phyloP scores from a whole-genome alignment of 2,113 vertebrate species.

The Microtus oregoni region DNA sequence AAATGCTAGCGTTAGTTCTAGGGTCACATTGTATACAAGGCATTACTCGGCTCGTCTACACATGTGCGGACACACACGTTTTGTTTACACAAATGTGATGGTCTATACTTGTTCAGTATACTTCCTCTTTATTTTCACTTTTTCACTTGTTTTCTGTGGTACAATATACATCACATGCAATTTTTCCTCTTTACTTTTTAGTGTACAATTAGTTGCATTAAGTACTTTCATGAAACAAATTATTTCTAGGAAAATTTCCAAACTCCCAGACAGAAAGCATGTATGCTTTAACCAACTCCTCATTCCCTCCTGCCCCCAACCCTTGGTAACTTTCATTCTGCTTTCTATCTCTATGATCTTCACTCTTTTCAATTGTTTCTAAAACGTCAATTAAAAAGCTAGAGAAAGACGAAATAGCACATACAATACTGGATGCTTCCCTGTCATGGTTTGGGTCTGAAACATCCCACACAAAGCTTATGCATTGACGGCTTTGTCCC shows the following conservation, averaged over 20 bases:
- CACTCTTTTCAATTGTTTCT: conserved; percentile 29
- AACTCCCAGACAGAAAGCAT: conserved; percentile 24
- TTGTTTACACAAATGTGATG: conserved; percentile 24
- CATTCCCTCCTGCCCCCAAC: background rate
- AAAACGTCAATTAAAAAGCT: conserved; percentile 44
- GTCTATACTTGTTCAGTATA: background rate
- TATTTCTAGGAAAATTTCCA: conserved; percentile 7
- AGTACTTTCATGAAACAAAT: conserved; percentile 1
- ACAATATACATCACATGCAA: conserved; percentile 21
- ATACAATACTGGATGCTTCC: conserved; percentile 4
- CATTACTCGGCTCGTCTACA: background rate
- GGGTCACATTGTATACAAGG: background rate
- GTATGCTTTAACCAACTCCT: background rate
- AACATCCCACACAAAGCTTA: background rate
- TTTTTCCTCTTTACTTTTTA: conserved; percentile 40
- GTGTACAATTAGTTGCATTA: background rate
- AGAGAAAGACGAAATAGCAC: conserved; percentile 1
- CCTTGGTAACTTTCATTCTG: background rate
- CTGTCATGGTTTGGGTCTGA: background rate
- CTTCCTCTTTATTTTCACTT: background rate
- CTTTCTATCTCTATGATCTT: background rate
- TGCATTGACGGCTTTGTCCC: background rate
- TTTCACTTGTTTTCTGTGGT: background rate
- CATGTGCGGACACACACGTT: background rate
- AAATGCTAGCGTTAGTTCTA: background rate